These are phyloP conservation scores for Polydrusus pterygomalis DNA, from an alignment of 2,888 invertebrate genomes.

Conservation along the genomic window DNA sequence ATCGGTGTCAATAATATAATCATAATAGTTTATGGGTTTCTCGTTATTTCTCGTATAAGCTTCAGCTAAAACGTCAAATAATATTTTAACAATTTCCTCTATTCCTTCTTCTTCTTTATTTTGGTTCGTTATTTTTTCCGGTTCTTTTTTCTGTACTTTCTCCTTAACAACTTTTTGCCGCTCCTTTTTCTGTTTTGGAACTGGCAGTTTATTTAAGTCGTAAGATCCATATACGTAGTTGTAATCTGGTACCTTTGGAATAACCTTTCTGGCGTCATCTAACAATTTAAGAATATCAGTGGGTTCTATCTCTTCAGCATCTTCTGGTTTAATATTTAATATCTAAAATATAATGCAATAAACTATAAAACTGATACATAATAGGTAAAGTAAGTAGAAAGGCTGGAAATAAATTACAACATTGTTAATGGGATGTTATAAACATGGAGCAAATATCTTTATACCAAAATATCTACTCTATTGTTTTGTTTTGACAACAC, in stretches of 20 bases:
- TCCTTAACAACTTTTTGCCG: constrained; percentile 65
- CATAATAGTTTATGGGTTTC: constrained; percentile 76
- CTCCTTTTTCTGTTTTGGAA: constrained; percentile 68
- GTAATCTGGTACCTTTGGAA: constrained; percentile 66
- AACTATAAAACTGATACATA: too few relatives aligned
- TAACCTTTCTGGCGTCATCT: constrained; percentile 62
- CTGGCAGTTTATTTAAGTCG: constrained; percentile 65
- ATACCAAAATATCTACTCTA: too few relatives aligned
- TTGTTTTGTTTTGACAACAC: too few relatives aligned
- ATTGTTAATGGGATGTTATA: too few relatives aligned
- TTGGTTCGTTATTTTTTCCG: constrained; percentile 73
- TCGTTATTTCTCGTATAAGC: constrained; percentile 69
- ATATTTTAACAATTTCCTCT: constrained; percentile 75
- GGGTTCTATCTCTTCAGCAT: constrained; percentile 66
- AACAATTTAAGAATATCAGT: constrained; percentile 69
- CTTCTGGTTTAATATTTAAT: constrained; percentile 59
- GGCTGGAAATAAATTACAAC: too few relatives aligned
- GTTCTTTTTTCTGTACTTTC: constrained; percentile 70
- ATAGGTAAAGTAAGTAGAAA: too few relatives aligned
- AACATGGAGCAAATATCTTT: too few relatives aligned
- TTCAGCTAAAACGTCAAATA: constrained; percentile 72
- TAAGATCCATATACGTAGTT: constrained; percentile 74
- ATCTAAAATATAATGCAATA: constrained; percentile 49
- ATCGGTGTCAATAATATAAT: constrained; percentile 76
- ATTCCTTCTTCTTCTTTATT: constrained; percentile 76